A percentile compares a stretch with the other conserved stretches of the same genome.
Evolutionary conservation across 1,140 invertebrate species (phyloP).

Genomic region (Planococcus citri): DNA sequence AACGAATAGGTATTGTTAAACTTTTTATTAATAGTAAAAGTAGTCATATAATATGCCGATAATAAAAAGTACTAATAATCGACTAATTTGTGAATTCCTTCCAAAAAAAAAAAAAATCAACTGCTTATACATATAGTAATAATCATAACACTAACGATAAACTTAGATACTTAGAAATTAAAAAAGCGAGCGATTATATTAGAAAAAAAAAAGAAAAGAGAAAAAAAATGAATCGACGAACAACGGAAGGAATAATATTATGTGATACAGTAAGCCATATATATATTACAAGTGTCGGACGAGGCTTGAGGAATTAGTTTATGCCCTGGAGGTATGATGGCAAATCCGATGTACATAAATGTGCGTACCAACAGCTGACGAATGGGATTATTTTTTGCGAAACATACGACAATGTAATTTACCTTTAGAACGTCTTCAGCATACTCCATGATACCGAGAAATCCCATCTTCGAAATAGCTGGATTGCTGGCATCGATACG

Average conservation of each 20-base stretch:
- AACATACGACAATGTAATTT: conserved; percentile 63
- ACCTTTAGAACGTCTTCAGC: conserved; percentile 85
- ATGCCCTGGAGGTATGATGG: conserved; percentile 66
- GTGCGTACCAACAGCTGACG: conserved; percentile 73
- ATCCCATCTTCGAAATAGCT: conserved; percentile 82
- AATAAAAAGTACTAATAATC: neutral
- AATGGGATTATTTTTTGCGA: conserved; percentile 71
- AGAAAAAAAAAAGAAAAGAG: no score
- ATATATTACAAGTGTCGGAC: conserved; percentile 49
- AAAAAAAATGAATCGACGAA: conserved; percentile 5
- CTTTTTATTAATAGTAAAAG: neutral
- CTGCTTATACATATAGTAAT: neutral
- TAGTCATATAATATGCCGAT: neutral
- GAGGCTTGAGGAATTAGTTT: conserved; percentile 50
- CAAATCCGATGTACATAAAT: conserved; percentile 94
- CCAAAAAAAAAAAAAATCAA: neutral
- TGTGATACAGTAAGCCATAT: conserved; percentile 61
- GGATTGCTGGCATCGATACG: conserved; percentile 34
- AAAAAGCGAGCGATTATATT: conserved; percentile 6
- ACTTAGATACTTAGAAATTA: neutral
- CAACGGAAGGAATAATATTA: conserved; percentile 12
- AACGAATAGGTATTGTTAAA: neutral
- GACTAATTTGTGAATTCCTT: neutral
- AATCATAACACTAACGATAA: neutral
- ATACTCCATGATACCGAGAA: conserved; percentile 85